A percentile compares a stretch with the other conserved stretches of the same genome.
These are phyloP conservation scores for Ptilodon capucinus DNA, from an alignment of 2,888 invertebrate species.

Conservation along the genomic window DNA sequence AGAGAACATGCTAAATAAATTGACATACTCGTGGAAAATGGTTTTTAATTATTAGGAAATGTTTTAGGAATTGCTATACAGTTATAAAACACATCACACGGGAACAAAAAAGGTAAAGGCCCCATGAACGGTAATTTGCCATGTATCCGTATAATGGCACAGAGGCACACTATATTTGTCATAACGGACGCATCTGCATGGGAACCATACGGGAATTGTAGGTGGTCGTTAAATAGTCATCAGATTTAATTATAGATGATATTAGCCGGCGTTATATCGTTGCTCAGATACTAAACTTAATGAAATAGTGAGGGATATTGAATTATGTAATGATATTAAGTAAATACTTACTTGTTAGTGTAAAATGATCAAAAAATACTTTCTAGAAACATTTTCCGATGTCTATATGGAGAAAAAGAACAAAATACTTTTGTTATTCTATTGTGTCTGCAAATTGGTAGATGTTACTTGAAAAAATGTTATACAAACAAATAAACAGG, in stretches of 20 bases:
- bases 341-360: too few species aligned
- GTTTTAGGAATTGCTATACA: background rate
- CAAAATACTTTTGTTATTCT: too few species aligned
- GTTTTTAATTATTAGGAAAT: background rate
- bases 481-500: background rate
- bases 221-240: background rate
- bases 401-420: too few species aligned
- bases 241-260: background rate
- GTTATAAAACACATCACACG: background rate
- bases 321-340: too few species aligned
- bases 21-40: too few species aligned
- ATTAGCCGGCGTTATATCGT: background rate
- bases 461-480: too few species aligned
- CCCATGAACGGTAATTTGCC: background rate
- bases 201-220: background rate
- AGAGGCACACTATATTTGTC: background rate
- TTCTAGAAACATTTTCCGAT: too few species aligned
- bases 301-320: background rate
- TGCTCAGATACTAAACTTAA: background rate
- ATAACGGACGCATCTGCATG: constrained; percentile 1
- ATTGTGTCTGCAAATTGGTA: background rate
- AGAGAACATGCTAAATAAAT: too few species aligned
- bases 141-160: background rate
- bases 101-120: background rate
- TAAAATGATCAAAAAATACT: too few species aligned